Evolutionary conservation across 2,797 vertebrate genomes (phyloP).

Genomic region (Phataginus tetradactyla): DNA sequence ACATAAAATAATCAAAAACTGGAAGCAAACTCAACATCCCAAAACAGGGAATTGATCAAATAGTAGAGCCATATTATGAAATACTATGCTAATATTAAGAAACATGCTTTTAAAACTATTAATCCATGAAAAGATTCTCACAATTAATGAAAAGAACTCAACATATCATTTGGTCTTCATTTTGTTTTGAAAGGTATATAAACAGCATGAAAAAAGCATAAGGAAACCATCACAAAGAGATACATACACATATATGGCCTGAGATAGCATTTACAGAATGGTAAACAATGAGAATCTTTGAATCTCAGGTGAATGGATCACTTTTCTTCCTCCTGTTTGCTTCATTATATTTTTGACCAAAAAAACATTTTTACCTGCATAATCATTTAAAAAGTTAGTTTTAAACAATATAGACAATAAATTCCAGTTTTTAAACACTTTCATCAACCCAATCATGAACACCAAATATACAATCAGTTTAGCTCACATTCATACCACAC

Average conservation of each 20-base stretch:
- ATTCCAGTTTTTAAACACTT: neutral
- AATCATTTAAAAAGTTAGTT: constrained; percentile 8
- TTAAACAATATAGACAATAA: constrained; percentile 5
- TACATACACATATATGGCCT: neutral
- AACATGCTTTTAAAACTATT: neutral
- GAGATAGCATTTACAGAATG: neutral
- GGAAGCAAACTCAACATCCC: neutral
- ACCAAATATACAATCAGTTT: constrained; percentile 15
- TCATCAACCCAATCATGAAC: constrained; percentile 10
- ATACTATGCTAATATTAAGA: constrained; percentile 2
- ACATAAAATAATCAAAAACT: neutral
- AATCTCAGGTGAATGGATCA: neutral
- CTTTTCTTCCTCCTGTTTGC: constrained; percentile 9
- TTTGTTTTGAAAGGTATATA: neutral
- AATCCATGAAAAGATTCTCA: neutral
- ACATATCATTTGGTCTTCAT: neutral
- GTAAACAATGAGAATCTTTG: neutral
- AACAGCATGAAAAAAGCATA: neutral
- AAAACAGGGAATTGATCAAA: neutral
- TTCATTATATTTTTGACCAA: neutral
- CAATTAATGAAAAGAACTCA: neutral
- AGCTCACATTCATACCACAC: constrained; percentile 2
- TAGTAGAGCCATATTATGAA: neutral
- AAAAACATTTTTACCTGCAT: constrained; percentile 25
- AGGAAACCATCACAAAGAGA: neutral